Conservation (phyloP, 2,113 vertebrate species). For the Saccopteryx leptura region DNA sequence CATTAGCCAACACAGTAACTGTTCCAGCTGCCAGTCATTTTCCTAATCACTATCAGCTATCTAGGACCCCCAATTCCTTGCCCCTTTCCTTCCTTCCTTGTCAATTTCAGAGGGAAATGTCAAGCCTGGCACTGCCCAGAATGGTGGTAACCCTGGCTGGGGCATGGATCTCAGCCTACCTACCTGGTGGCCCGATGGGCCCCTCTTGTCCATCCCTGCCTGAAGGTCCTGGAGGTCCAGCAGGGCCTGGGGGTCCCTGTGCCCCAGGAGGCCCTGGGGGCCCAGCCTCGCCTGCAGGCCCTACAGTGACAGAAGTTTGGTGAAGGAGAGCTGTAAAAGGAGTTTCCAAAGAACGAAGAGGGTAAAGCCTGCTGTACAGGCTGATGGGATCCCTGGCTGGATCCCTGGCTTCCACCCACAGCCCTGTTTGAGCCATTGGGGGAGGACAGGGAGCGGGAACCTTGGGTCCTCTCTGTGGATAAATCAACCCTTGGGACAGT, state of each 20-base stretch:
- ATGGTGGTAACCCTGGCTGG: background rate
- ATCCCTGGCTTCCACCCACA: background rate
- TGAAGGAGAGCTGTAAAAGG: constrained; percentile 6
- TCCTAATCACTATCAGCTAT: background rate
- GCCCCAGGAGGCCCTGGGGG: constrained; percentile 90
- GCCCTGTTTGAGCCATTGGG: background rate
- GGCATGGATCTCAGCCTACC: constrained; percentile 34
- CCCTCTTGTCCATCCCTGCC: constrained; percentile 92
- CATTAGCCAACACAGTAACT: background rate
- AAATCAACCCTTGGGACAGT: background rate
- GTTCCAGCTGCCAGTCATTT: background rate
- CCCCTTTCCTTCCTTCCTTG: background rate
- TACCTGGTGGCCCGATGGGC: constrained; percentile 92
- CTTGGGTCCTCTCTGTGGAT: background rate
- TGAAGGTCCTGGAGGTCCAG: constrained; percentile 88
- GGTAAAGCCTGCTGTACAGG: background rate
- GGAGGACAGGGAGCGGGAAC: background rate
- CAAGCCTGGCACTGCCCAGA: background rate
- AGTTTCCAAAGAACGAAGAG: background rate
- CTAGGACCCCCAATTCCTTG: background rate
- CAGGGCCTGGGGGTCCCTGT: constrained; percentile 88
- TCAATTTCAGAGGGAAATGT: background rate
- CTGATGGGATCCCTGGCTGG: background rate
- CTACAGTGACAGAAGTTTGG: constrained; percentile 65
- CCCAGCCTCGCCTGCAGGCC: constrained; percentile 89